These are phyloP conservation scores for Microplitis mediator DNA, from an alignment of 1,140 invertebrate species.

Conservation along the genomic window DNA sequence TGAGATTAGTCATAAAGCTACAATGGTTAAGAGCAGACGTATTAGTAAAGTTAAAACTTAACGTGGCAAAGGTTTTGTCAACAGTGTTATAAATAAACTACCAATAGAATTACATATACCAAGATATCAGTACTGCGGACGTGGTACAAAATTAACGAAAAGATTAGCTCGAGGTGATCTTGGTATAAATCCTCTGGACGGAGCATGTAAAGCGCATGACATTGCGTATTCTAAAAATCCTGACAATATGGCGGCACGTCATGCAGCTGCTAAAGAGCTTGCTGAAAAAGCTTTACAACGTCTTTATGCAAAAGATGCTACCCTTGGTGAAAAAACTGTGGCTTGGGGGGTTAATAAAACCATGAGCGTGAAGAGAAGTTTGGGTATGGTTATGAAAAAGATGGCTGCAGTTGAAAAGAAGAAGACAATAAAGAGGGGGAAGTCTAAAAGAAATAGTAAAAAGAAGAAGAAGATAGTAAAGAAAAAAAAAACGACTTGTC, in stretches of 20 bases:
- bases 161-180: no score
- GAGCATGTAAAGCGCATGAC: not conserved
- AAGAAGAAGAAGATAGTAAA: no score
- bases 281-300: slow-evolving; percentile 50
- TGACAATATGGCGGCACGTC: slow-evolving; percentile 22
- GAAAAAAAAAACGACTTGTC: no score
- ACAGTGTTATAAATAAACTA: not conserved
- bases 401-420: no score
- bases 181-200: no score
- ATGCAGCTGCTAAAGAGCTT: slow-evolving; percentile 50
- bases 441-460: no score
- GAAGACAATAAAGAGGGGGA: no score
- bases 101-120: not conserved
- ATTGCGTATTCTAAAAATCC: slow-evolving; percentile 44
- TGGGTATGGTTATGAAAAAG: no score
- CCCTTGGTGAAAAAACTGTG: slow-evolving; percentile 41
- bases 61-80: not conserved
- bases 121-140: no score
- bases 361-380: slow-evolving; percentile 41
- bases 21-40: not conserved
- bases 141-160: no score
- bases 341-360: slow-evolving; percentile 43
- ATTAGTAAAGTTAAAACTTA: no score
- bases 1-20: no score
- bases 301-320: slow-evolving; percentile 50